Evolutionary conservation across 2,113 vertebrate species (phyloP).

Genomic region (Odocoileus virginianus): DNA sequence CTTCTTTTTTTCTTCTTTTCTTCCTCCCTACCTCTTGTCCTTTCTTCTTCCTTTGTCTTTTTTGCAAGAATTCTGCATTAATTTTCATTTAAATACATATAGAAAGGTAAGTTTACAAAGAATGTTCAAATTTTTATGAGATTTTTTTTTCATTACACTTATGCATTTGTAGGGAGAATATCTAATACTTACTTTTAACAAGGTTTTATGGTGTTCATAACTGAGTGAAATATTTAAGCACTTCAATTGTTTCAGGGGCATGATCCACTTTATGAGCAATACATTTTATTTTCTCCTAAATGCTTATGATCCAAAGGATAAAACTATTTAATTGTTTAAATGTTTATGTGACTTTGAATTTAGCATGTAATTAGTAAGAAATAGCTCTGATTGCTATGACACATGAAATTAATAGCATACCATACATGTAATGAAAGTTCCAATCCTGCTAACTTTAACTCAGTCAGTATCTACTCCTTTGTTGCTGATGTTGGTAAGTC

Average conservation of each 20-base stretch:
- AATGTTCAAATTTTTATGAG: not conserved
- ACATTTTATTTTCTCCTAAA: not conserved
- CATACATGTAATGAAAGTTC: not conserved
- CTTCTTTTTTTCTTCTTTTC: fast-evolving
- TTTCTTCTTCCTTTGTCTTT: not conserved
- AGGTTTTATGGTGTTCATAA: not conserved
- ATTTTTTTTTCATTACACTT: not conserved
- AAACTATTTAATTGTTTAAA: not conserved
- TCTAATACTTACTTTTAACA: not conserved
- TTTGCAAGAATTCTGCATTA: not conserved
- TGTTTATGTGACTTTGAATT: not conserved
- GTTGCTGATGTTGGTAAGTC: not conserved
- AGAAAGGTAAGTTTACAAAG: not conserved
- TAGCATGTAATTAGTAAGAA: not conserved
- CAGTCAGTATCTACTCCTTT: not conserved
- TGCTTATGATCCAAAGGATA: not conserved
- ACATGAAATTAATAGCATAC: not conserved
- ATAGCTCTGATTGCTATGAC: not conserved
- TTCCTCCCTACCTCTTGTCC: too few species aligned
- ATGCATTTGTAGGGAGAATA: not conserved
- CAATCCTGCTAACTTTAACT: not conserved
- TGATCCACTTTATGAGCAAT: not conserved
- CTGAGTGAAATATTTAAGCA: not conserved
- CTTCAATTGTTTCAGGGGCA: not conserved
- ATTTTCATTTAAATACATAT: not conserved